Percentiles rank a stretch among this genome's conserved stretches.
Conservation (phyloP, 2,113 vertebrate species). For the Calidris pygmaea region DNA sequence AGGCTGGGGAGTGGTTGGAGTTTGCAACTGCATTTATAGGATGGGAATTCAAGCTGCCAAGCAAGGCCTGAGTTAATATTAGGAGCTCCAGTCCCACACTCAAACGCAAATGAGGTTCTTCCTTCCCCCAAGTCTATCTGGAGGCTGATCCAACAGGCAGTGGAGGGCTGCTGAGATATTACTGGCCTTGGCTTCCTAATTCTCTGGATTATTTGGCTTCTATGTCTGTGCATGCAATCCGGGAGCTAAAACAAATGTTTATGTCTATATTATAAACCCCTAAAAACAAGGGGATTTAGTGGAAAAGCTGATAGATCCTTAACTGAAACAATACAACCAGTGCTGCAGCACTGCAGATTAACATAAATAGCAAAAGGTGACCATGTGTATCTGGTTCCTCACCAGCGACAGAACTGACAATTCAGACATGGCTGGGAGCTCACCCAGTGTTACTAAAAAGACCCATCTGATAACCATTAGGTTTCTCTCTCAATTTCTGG, state of each 20-base stretch:
- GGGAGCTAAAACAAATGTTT: slow-evolving; percentile 65
- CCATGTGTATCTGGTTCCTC: not conserved
- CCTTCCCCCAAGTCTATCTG: not conserved
- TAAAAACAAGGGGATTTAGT: slow-evolving; percentile 65
- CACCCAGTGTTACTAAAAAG: not conserved
- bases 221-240: slow-evolving; percentile 17
- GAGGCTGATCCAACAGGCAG: not conserved
- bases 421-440: not conserved
- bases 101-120: not conserved
- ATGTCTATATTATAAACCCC: slow-evolving; percentile 51
- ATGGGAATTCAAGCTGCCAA: not conserved
- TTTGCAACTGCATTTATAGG: not conserved
- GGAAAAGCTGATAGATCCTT: slow-evolving; percentile 44
- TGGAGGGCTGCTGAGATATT: not conserved
- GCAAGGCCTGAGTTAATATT: not conserved
- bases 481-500: not conserved
- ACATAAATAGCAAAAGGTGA: not conserved
- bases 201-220: slow-evolving; percentile 47
- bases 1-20: not conserved
- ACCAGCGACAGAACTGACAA: not conserved
- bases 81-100: not conserved
- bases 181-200: slow-evolving; percentile 13
- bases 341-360: not conserved
- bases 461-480: not conserved
- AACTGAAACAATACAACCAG: slow-evolving; percentile 33